Base-by-base conservation (phyloP, 2,888 invertebrate genomes). In the Gasteruption jaculator region DNA sequence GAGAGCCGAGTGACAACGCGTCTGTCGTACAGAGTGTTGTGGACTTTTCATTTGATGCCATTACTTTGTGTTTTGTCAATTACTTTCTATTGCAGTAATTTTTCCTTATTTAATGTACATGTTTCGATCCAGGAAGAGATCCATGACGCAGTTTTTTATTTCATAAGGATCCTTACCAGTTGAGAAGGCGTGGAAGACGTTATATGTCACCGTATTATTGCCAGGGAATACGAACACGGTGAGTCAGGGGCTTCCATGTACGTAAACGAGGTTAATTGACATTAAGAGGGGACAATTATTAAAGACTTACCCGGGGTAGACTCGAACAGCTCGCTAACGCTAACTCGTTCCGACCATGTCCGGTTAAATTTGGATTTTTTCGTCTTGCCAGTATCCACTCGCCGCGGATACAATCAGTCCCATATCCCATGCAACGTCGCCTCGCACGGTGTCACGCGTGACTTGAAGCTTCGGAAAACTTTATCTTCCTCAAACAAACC, bases 1-100 rank as follows among this genome's bases (percentile, higher is more conserved):
- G 61, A 48, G 58, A 58, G 57, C 57, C 58, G 60, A 66, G 61
- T 66, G 62, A 66, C 61, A 65, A 63, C 60, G 66, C 64, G 65
- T 61, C 60, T 45, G 53, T 53, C 50, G 54, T 47, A 46, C 43
- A 36, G 36, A 58, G 56, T 61, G 57, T 54, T 50, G 50, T 50
- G 48, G n/a, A 48, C 53, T 61, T 57, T 57, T 53, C 46, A 50
- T 63, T 63, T 60, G 50, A 45, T 54, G 45, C 54, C 52, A 41
- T 54, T 59, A 53, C 25, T 47, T 49, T 50, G 39, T 34, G 46
- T 20, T 10, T 18, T 32, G 12, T 11, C 34, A 32, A 15, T 37
- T 18, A 20, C 27, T 34, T 12, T 25, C 14, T 38, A 24, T 38
- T 19, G 12, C 15, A 16, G n/a, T n/a, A n/a, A n/a, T n/a, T n/a